Percentiles rank a stretch among this genome's conserved stretches.
These are phyloP conservation scores for Drosophila subpulchrella DNA, from an alignment of 1,140 invertebrate genomes.

Conservation along the genomic window DNA sequence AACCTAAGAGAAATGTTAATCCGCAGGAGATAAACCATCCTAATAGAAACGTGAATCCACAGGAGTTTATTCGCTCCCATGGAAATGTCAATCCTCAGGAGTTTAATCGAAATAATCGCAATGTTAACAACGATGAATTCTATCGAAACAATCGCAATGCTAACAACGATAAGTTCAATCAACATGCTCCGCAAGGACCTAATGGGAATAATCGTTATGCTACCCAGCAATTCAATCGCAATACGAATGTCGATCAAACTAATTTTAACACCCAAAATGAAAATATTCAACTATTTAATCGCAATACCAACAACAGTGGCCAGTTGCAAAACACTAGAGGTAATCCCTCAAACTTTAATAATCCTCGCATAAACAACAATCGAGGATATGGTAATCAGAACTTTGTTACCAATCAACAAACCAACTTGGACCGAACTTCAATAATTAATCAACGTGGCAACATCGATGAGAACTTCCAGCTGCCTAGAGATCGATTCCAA, in stretches of 20 bases:
- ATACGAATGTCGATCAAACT: not conserved
- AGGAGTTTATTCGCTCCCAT: slow-evolving; percentile 4
- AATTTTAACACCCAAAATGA: not conserved
- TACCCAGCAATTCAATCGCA: not conserved
- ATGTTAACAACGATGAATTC: not conserved
- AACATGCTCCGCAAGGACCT: not conserved
- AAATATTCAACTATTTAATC: not conserved
- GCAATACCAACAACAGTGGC: not conserved
- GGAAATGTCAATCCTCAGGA: not conserved
- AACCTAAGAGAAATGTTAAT: not conserved
- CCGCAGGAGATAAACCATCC: not conserved
- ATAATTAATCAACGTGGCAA: slow-evolving; percentile 1
- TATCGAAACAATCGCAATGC: not conserved
- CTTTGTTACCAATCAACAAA: not conserved
- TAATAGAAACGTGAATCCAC: not conserved
- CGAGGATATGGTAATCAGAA: not conserved
- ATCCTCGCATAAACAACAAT: not conserved
- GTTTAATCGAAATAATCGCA: not conserved
- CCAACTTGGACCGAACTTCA: not conserved
- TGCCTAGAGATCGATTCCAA: not conserved
- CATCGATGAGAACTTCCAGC: not conserved
- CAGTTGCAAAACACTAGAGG: not conserved
- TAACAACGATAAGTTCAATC: not conserved
- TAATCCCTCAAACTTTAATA: not conserved
- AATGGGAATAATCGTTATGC: not conserved